Percentiles rank a stretch among this genome's conserved stretches.
Conservation (phyloP, 1,140 invertebrate genomes). For the Coenobita brevimanus region DNA sequence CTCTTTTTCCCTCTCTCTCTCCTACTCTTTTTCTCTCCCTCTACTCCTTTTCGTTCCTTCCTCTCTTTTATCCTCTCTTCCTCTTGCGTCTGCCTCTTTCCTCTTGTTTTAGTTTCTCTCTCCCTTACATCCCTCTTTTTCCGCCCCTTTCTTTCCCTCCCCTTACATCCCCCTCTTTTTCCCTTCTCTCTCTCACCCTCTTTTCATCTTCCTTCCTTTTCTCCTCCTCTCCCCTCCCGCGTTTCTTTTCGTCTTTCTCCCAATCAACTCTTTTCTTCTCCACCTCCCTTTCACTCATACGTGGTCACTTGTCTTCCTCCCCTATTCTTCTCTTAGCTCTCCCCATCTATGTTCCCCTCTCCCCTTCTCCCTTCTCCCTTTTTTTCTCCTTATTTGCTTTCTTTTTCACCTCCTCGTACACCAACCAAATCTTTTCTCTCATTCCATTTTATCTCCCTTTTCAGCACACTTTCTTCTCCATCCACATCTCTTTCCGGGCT, state of each 20-base stretch:
- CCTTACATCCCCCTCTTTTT: no score
- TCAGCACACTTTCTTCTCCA: no score
- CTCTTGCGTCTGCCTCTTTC: background rate
- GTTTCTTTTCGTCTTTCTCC: background rate
- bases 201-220: background rate
- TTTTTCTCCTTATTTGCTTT: no score
- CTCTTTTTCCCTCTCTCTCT: background rate
- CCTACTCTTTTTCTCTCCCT: background rate
- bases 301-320: background rate
- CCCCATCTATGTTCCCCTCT: no score
- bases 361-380: no score
- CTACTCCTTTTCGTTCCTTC: no score
- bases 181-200: background rate
- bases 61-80: background rate
- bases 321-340: background rate
- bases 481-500: no score
- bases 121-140: no score
- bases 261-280: background rate
- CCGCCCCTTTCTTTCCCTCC: no score
- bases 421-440: no score
- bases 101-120: background rate
- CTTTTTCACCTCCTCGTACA: no score
- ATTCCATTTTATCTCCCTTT: no score
- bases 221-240: constrained; percentile 1
- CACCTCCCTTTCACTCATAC: background rate